Evolutionary conservation across 2,113 vertebrate genomes (phyloP), one percentile per base, ranked within the genome.

Genomic region (Cavia aperea): DNA sequence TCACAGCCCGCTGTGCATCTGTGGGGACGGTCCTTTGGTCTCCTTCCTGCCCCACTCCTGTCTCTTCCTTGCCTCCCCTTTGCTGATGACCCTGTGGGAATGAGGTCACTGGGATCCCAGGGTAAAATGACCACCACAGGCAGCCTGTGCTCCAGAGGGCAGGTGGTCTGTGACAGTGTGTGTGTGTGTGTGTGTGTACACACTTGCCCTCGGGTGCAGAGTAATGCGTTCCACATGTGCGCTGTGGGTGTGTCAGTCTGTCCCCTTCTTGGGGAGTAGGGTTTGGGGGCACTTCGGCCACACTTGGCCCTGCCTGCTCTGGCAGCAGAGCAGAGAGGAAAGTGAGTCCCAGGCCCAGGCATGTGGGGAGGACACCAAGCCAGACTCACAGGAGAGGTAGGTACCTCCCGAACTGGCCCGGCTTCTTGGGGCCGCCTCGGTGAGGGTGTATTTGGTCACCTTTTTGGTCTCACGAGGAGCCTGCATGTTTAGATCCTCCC

Each of bases 61-160:
- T 5, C 31, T 54, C 16, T 23, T 65, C 19, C 13, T 39, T 16
- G 73, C 36, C 83, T 75, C 18, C 9, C 39, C 43, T 49, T 83
- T 31, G 29, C 26, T 4, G 4, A 18, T 54, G 87, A 84, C 87
- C 89, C 91, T 66, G 60, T 23, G 7, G 75, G 66, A 51, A 81
- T 93, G 90, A 89, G 92, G 93, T 96, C 92, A 94, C 7, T 54
- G 93, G 93, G 86, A 90, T 93, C 86, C 93, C 93, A 56, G 94
- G 90, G 29, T 92, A 83, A 93, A 94, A 88, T 95, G 82, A 65
- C 88, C 83, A 85, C 89, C 49, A 36, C n/a, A 14, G 31, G 93
- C 65, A 86, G 62, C 79, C 73, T 5, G 0, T 16, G 54, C 58
- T 75, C 31, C 39, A 26, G 93, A 85, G 66, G 88, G 77, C 43